phyloP scores from a whole-genome alignment of 2,888 invertebrate species.

The Scaptomyza caliginosa region DNA sequence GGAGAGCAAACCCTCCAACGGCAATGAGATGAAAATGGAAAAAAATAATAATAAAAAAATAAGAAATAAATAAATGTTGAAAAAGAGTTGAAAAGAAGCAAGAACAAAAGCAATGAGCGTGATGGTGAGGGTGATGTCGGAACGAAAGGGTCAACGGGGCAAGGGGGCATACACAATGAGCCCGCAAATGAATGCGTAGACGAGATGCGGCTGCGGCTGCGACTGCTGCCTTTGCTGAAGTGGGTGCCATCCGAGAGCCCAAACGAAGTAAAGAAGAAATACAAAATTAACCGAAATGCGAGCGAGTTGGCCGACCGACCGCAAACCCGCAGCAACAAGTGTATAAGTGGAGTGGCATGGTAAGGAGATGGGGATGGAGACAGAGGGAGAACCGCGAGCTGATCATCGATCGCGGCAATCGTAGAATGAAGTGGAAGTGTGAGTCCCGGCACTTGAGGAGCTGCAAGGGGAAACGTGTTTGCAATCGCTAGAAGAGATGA shows the following conservation, averaged over 20 bases:
- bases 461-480: constrained; percentile 10
- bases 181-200: constrained; percentile 81
- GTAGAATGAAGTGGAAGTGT: constrained; percentile 52
- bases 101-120: constrained; percentile 54
- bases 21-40: constrained; percentile 78
- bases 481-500: constrained; percentile 49
- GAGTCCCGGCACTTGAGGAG: constrained; percentile 18
- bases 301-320: constrained; percentile 60
- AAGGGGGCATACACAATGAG: constrained; percentile 71
- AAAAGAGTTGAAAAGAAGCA: constrained; percentile 52
- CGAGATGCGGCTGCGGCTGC: constrained; percentile 16
- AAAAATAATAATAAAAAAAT: constrained; percentile 54
- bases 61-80: constrained; percentile 59
- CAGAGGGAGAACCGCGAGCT: constrained; percentile 25
- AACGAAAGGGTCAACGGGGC: constrained; percentile 4
- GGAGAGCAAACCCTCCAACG: constrained; percentile 44
- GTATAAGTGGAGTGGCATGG: constrained; percentile 78
- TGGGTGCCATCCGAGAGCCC: constrained; percentile 50
- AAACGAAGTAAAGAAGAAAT: constrained; percentile 1
- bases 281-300: constrained; percentile 74
- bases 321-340: constrained; percentile 83
- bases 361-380: constrained; percentile 1
- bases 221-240: constrained; percentile 27
- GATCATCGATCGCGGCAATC: constrained; percentile 82
- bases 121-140: constrained; percentile 62